Evolutionary conservation across 2,888 invertebrate genomes (phyloP), one percentile per base, ranked within the genome.

Genomic region (Mesochorus sp.): DNA sequence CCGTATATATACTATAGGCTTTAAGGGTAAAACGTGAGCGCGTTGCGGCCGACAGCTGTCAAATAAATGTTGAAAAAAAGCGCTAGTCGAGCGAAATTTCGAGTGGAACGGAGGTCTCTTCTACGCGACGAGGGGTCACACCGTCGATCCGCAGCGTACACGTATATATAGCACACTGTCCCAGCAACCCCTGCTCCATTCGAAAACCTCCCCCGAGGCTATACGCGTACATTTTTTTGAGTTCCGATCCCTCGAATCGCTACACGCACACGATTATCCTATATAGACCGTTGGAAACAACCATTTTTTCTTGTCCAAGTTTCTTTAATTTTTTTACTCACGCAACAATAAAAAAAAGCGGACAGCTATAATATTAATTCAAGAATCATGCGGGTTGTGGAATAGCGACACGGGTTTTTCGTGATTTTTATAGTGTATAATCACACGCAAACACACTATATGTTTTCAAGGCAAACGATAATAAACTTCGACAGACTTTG

Each of bases 41-140:
- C 84, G 79, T 84, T 90, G 90, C 87, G 87, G 86, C 82, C 89
- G 90, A 90, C 90, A 91, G 90, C 90, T 90, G 90, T 89, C 90
- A 89, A 90, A 90, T 89, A 89, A 90, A 91, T 88, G 90, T 89
- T 89, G 81, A 84, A 85, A 87, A 85, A 90, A 89, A 88, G 84
- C 85, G 89, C 90, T 88, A 88, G 87, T 86, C 87, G 85, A 90
- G 90, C 89, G 87, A 90, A 89, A 89, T 90, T 90, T 90, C 86
- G 87, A 90, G 90, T 90, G 89, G 88, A 80, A 84, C 76, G 80
- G 82, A 81, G 71, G 53, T 61, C 71, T 79, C 72, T 62, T 79
- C 71, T 55, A 83, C 73, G 62, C 81, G 83, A 66, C 81, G 83
- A 85, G 86, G 88, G 87, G 87, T 85, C 85, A 80, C 82, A 78